A percentile compares a stretch with the other conserved stretches of the same genome.
phyloP scores from a whole-genome alignment of 2,113 vertebrate genomes.

The Nettapus auritus region DNA sequence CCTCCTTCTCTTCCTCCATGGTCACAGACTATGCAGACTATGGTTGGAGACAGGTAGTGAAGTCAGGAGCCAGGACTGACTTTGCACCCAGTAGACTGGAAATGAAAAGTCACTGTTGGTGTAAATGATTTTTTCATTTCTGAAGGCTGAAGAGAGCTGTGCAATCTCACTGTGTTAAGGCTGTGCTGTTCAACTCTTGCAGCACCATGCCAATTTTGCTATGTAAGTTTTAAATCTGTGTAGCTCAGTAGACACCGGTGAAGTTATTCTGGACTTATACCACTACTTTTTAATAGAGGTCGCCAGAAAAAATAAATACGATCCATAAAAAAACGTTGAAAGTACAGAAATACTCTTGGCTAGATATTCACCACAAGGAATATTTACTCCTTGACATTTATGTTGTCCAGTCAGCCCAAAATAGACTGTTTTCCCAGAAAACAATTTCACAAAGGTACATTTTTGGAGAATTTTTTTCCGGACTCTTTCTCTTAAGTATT shows the following conservation, averaged over 20 bases:
- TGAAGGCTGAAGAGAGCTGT: not conserved
- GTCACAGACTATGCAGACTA: accelerated
- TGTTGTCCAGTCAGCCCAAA: not conserved
- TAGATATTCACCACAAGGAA: not conserved
- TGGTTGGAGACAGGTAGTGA: not conserved
- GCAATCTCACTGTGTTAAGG: not conserved
- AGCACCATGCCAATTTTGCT: not conserved
- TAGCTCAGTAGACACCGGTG: not conserved
- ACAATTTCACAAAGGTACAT: not conserved
- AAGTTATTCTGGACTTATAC: not conserved
- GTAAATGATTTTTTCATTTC: not conserved
- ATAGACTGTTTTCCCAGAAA: constrained; percentile 20
- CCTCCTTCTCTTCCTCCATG: not conserved
- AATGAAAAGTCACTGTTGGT: not conserved
- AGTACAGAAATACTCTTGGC: not conserved
- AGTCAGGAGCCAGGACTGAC: not conserved
- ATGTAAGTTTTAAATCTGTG: not conserved
- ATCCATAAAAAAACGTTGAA: not conserved
- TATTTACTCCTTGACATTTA: constrained; percentile 40
- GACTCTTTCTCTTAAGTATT: not conserved
- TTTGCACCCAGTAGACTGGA: not conserved
- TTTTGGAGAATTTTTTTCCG: not conserved
- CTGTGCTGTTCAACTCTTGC: not conserved
- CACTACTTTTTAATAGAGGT: not conserved
- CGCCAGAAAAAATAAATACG: not conserved